Evolutionary conservation across 2,113 vertebrate species (phyloP), one percentile per base, ranked within the genome.

Genomic region (Echinops telfairi): DNA sequence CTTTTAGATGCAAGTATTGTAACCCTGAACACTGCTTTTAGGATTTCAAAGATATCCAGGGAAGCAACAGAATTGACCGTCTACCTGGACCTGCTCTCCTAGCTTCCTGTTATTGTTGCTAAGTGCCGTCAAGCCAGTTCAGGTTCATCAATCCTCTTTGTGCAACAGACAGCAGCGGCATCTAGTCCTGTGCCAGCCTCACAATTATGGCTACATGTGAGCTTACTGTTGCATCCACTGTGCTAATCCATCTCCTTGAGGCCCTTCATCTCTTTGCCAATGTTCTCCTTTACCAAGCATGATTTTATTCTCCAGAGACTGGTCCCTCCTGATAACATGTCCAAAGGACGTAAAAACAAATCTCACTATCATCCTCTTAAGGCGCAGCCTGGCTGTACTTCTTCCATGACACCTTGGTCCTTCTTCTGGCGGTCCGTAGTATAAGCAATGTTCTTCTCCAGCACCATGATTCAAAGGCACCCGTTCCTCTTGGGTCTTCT

Each of bases 1-100:
- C 38, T 43, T 83, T 93, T 57, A 80, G 29, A 29, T 75, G 83
- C 90, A 92, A 64, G 75, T 66, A 68, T 7, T 81, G 6, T 53
- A 86, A 7, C 25, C 70, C 47, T 75, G 29, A 76, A 75, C 80
- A 5, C 19, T 83, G 40, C n/a, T 86, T 91, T 60, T 64, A 60
- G 86, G 36, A 78, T 79, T 80, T 57, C 62, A 83, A 36, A 53
- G 60, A n/a, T 73, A 7, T 33, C 27, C n/a, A 88, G 66, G 31
- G 29, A 92, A 79, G 27, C 2, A 40, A 19, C 27, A 92, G 62
- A 75, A 77, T 10, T 58, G 31, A 86, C 31, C 4, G 33, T 68
- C 62, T 15, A 25, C 23, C 38, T 86, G 31, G 31, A 86, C 57
- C 27, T 68, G 11, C 19, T n/a, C 11, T 70, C 16, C 31, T 70